phyloP scores from a whole-genome alignment of 2,797 vertebrate genomes.

The Apodemus agrarius region DNA sequence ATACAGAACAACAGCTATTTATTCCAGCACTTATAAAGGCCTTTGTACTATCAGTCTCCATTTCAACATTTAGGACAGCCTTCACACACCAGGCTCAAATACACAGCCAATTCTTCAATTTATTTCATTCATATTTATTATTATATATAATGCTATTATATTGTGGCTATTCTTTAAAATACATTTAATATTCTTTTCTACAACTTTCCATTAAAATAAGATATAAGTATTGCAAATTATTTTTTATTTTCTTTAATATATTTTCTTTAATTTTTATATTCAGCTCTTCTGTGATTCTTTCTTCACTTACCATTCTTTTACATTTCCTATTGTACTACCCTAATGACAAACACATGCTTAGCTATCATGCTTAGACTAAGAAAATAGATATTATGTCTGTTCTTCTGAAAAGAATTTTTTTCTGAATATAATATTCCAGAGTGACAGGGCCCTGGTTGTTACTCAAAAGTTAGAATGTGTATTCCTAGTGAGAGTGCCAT shows the following conservation, averaged over 20 bases:
- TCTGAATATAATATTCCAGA: not conserved
- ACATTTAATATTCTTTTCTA: not conserved
- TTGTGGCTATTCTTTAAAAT: not conserved
- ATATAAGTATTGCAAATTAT: not conserved
- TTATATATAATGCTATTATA: too few species aligned
- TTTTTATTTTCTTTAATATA: not conserved
- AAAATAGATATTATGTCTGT: not conserved
- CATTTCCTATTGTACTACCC: not conserved
- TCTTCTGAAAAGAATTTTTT: not conserved
- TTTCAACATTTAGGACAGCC: not conserved
- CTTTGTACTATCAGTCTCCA: not conserved
- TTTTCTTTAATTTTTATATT: not conserved
- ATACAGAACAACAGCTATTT: not conserved
- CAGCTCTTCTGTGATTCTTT: not conserved
- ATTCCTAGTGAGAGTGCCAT: not conserved
- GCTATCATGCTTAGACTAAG: not conserved
- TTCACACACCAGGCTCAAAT: not conserved
- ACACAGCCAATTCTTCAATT: not conserved
- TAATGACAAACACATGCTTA: not conserved
- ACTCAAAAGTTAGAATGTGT: not conserved
- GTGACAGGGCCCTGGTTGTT: not conserved
- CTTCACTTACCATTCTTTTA: not conserved
- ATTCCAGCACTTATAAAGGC: not conserved
- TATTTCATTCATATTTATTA: not conserved
- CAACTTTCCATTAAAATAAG: not conserved